Conservation (phyloP, 2,113 vertebrate genomes). For the Mastomys coucha region DNA sequence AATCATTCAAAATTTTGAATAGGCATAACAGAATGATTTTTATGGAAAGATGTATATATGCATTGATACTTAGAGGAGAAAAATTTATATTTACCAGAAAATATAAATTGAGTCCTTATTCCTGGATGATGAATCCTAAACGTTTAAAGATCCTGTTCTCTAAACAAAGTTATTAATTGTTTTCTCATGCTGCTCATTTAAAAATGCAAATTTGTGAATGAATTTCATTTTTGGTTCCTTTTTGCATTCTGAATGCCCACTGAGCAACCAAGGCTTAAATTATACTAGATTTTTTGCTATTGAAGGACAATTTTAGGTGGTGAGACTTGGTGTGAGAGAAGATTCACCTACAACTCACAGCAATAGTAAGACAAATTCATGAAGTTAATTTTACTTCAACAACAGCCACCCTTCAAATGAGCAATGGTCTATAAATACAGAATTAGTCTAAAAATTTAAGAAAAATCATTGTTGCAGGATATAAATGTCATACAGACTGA, state of each 20-base stretch:
- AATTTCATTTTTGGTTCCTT: not conserved
- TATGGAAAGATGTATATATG: not conserved
- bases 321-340: not conserved
- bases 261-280: accelerated
- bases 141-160: not conserved
- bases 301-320: not conserved
- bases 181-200: not conserved
- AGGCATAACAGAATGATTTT: not conserved
- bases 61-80: not conserved
- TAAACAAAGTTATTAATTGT: not conserved
- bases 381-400: not conserved
- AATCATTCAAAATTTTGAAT: not conserved
- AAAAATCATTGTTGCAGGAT: not conserved
- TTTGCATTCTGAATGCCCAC: accelerated
- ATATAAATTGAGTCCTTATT: not conserved
- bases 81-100: not conserved
- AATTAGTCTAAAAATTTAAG: not conserved
- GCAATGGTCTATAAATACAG: not conserved
- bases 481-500: not conserved
- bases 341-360: not conserved
- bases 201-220: not conserved
- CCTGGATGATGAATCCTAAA: not conserved
- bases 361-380: not conserved
- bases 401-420: not conserved
- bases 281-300: not conserved